Percentiles rank a stretch among this genome's conserved stretches.
Conservation (phyloP, 2,113 vertebrate genomes). For the Hippoglossus stenolepis region DNA sequence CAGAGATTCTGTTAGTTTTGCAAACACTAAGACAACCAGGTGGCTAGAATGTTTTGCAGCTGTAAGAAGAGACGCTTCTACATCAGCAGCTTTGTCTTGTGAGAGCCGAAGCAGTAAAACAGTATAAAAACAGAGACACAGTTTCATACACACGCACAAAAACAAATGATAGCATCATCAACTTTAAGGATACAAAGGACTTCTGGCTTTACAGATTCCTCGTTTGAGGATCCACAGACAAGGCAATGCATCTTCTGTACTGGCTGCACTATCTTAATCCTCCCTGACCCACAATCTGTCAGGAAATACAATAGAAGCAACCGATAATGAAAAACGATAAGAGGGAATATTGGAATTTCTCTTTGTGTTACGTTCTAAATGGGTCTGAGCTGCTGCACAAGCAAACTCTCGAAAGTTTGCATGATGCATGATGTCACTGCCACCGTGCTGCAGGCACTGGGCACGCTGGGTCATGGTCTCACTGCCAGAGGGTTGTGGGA, state of each 20-base stretch:
- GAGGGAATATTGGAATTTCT: conserved; percentile 41
- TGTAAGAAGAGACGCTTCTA: background rate
- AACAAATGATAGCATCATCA: conserved; percentile 11
- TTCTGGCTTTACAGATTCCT: conserved; percentile 36
- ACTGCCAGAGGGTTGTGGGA: conserved; percentile 27
- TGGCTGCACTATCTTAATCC: conserved; percentile 62
- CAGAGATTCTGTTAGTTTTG: too few relatives aligned
- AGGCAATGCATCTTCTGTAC: conserved; percentile 53
- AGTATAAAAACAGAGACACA: conserved; percentile 12
- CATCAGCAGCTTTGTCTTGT: too few relatives aligned
- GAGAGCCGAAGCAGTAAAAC: background rate
- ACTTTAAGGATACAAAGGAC: conserved; percentile 25
- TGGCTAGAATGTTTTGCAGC: conserved; percentile 15
- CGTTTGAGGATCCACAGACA: conserved; percentile 48
- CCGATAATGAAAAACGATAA: conserved; percentile 59
- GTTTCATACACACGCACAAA: background rate
- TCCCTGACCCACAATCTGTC: conserved; percentile 40
- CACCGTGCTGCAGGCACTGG: conserved; percentile 22
- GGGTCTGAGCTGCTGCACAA: conserved; percentile 25
- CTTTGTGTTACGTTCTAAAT: conserved; percentile 37
- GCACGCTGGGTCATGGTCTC: conserved; percentile 27
- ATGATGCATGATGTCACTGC: conserved; percentile 47
- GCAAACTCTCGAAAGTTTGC: conserved; percentile 31
- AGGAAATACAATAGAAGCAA: conserved; percentile 46
- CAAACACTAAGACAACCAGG: too few relatives aligned